Conservation (phyloP, 2,797 vertebrate genomes). For the Calcarius lapponicus region DNA sequence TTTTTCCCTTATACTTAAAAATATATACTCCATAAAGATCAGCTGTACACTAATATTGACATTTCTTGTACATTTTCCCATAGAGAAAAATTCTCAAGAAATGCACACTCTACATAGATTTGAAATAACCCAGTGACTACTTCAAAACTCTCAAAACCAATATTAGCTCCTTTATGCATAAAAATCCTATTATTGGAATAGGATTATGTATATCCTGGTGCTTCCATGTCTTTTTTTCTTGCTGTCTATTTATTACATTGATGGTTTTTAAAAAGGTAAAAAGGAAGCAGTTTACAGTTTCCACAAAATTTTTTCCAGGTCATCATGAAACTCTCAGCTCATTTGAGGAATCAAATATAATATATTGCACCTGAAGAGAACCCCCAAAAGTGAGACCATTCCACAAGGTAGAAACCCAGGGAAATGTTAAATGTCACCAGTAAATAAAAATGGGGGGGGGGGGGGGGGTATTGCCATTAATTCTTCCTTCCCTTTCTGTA, state of each 20-base stretch:
- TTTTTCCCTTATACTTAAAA: not conserved
- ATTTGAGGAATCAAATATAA: not conserved
- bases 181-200: not conserved
- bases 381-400: not conserved
- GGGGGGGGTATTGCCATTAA: no score
- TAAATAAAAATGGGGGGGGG: not conserved
- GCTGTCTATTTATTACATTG: not conserved
- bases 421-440: not conserved
- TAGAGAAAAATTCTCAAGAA: not conserved
- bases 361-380: not conserved
- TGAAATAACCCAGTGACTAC: not conserved
- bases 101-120: not conserved
- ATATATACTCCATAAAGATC: not conserved
- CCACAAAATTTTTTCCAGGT: not conserved
- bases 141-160: not conserved
- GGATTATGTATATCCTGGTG: not conserved
- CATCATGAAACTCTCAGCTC: not conserved
- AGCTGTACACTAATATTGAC: not conserved
- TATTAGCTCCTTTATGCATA: not conserved
- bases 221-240: not conserved
- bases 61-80: not conserved
- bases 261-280: accelerated
- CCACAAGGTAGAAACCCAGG: not conserved
- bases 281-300: not conserved
- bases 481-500: not conserved